Percentiles rank a stretch among this genome's conserved stretches.
These are phyloP conservation scores for Macrobrachium nipponense DNA, from an alignment of 1,140 invertebrate species.

Conservation along the genomic window DNA sequence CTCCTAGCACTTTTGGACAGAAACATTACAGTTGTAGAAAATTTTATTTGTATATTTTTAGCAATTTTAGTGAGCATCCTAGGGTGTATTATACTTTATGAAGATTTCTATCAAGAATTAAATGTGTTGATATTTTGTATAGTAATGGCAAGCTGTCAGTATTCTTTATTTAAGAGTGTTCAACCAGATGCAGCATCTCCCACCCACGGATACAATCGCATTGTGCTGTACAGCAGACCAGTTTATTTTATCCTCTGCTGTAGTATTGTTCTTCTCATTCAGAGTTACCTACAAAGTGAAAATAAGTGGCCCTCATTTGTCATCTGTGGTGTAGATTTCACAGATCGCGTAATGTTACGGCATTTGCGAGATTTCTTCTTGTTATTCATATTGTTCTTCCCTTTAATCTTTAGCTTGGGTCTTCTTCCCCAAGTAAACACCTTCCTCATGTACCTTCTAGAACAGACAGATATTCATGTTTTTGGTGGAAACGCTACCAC, in stretches of 20 bases:
- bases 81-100: constrained; percentile 85
- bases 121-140: constrained; percentile 96
- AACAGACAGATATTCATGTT: constrained; percentile 96
- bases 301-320: constrained; percentile 66
- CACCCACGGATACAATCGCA: constrained; percentile 96
- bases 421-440: constrained; percentile 97
- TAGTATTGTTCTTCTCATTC: constrained; percentile 78
- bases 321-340: constrained; percentile 84
- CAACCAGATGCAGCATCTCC: constrained; percentile 98
- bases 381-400: constrained; percentile 89
- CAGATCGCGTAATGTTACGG: constrained; percentile 77
- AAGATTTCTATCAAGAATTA: constrained; percentile 90
- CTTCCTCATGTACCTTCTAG: constrained; percentile 93
- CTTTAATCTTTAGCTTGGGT: constrained; percentile 92
- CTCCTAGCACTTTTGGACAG: constrained; percentile 93
- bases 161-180: constrained; percentile 97
- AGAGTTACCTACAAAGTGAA: constrained; percentile 68
- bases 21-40: constrained; percentile 87
- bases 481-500: constrained; percentile 97
- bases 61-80: constrained; percentile 88
- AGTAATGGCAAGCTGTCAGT: constrained; percentile 96
- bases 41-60: constrained; percentile 84
- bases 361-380: constrained; percentile 80
- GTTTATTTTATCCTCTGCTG: constrained; percentile 95
- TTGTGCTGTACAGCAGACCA: constrained; percentile 91